These are phyloP conservation scores for Manis crassicaudata DNA, from an alignment of 2,797 vertebrate genomes.

Conservation along the genomic window DNA sequence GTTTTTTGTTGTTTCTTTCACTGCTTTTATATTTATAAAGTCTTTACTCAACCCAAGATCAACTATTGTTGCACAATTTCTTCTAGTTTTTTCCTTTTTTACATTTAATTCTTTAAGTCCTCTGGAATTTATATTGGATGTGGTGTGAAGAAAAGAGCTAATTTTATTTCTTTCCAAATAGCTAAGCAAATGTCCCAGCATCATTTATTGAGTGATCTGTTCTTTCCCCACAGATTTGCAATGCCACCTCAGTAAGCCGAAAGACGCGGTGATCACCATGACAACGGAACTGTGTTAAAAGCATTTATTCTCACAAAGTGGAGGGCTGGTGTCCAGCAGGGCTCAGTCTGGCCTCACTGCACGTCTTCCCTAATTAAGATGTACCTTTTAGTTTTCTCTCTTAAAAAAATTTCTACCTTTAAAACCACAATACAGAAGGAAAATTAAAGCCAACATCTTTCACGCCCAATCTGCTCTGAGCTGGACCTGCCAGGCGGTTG, in stretches of 20 bases:
- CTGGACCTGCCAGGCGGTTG: not conserved
- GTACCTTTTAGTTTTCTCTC: constrained; percentile 38
- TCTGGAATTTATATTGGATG: constrained; percentile 37
- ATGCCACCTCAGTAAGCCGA: constrained; percentile 44
- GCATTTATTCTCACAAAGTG: not conserved
- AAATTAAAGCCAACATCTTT: not conserved
- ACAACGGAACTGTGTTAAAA: not conserved
- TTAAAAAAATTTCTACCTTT: not conserved
- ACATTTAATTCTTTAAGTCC: constrained; percentile 17
- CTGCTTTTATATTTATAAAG: constrained; percentile 17
- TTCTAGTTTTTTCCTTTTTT: not conserved
- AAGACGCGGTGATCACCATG: constrained; percentile 57
- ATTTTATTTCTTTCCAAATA: constrained; percentile 68
- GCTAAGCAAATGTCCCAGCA: constrained; percentile 57
- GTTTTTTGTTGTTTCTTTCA: not conserved
- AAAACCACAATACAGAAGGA: not conserved
- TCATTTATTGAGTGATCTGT: constrained; percentile 53
- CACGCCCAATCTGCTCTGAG: not conserved
- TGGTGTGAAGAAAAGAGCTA: constrained; percentile 61
- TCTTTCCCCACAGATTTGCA: constrained; percentile 50
- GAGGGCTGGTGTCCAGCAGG: constrained; percentile 8
- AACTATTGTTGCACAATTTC: not conserved
- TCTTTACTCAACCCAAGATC: not conserved
- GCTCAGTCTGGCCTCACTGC: not conserved
- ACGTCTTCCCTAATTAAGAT: constrained; percentile 30